phyloP scores from a whole-genome alignment of 2,888 invertebrate genomes.

The Taenaris catops region DNA sequence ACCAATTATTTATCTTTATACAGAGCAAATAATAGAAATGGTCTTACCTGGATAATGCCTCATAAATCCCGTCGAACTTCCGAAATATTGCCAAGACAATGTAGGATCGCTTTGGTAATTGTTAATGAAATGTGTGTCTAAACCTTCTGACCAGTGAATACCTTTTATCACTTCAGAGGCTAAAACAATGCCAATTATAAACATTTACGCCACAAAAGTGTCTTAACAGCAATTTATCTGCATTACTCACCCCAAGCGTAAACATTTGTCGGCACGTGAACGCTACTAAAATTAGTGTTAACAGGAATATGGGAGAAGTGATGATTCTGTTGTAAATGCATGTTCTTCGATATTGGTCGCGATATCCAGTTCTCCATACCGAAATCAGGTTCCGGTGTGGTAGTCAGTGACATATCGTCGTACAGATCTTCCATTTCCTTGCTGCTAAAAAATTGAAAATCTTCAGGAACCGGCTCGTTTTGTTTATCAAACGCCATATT shows the following conservation, averaged over 20 bases:
- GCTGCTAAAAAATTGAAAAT: conserved; percentile 85
- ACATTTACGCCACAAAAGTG: not conserved
- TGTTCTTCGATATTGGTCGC: conserved; percentile 79
- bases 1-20: too few relatives aligned
- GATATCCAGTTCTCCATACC: conserved; percentile 72
- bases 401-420: conserved; percentile 65
- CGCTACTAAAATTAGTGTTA: conserved; percentile 90
- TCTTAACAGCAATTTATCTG: conserved; percentile 2
- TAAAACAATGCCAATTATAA: conserved; percentile 40
- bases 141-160: conserved; percentile 96
- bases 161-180: conserved; percentile 93
- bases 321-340: conserved; percentile 83
- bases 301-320: conserved; percentile 90
- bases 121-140: conserved; percentile 93
- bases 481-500: conserved; percentile 84
- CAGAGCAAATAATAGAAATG: too few relatives aligned
- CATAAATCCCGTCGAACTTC: conserved; percentile 98
- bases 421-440: conserved; percentile 83
- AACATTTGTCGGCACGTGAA: conserved; percentile 97
- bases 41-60: conserved; percentile 93
- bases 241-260: conserved; percentile 87
- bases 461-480: conserved; percentile 75
- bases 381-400: conserved; percentile 77
- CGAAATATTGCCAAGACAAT: conserved; percentile 98
- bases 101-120: conserved; percentile 93